Base-by-base conservation (phyloP, 1,140 invertebrate genomes). In the Drosophila mojavensis region DNA sequence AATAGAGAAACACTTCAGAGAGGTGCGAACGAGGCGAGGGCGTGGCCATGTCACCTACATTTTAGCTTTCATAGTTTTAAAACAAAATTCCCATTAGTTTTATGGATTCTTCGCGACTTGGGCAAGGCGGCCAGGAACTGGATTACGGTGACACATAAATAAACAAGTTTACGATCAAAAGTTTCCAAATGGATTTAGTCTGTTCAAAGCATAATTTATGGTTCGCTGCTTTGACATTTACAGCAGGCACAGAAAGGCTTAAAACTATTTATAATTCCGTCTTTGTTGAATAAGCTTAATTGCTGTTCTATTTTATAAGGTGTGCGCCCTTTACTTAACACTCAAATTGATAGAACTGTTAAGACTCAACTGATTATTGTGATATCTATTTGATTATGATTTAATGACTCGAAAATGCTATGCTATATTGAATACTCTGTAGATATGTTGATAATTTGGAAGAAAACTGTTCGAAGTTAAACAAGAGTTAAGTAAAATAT, bases 1-100 rank as follows among this genome's bases (percentile, higher is more conserved):
- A 65, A 69, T 71, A 75, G 60, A 60, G 58, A 65, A 33, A 28
- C 13, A 20, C 15, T 5, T 56, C 26, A 56, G 56, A 28, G 65
- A 61, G 58, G 45, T 61, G 58, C n/a, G 15, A 61, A 45, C 13
- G 10, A 45, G 45, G 4, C 17, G 28, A 17, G 66, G 41, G 5
- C 17, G 26, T 7, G 11, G 48, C 48, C 5, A 11, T 60, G 55
- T 59, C 65, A n/a, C 17, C 33, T 24, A 24, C 36, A 67, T 51
- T 17, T 20, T 41, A 13, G 30, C 43, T 43, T 50, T 28, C 24
- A 26, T n/a, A n/a, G n/a, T n/a, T n/a, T n/a, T n/a, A n/a, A n/a
- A n/a, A 11, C 33, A 28, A 62, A 26, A 62, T 26, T 39, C 26
- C 47, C 39, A 54, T 69, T 55, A 47, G 28, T 54, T 62, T 54